These are phyloP conservation scores for Ophioderma brevispina DNA, from an alignment of 35 echinoderm and acorn worm species.

Conservation along the genomic window DNA sequence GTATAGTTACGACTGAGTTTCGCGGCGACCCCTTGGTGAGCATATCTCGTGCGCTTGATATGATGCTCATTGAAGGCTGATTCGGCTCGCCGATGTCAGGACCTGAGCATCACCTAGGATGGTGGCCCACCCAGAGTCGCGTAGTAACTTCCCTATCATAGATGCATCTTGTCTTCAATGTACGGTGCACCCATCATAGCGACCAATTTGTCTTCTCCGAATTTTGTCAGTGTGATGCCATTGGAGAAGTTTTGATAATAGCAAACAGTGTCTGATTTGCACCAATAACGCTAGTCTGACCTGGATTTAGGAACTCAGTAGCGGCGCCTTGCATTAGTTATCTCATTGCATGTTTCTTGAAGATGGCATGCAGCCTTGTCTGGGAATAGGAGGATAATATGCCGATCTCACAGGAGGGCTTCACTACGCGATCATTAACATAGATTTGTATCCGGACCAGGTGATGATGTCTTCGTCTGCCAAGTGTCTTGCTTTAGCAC, in stretches of 20 bases:
- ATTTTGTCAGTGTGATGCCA: neutral
- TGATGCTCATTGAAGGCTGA: slow-evolving; percentile 44
- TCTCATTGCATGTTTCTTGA: slow-evolving; percentile 31
- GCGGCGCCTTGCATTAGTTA: neutral
- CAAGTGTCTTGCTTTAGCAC: slow-evolving; percentile 2
- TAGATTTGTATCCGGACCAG: slow-evolving; percentile 30
- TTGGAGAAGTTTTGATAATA: slow-evolving; percentile 35
- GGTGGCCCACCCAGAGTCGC: too few relatives aligned
- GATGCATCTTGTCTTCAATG: slow-evolving; percentile 45
- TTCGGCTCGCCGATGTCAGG: slow-evolving; percentile 16
- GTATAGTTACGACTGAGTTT: too few relatives aligned
- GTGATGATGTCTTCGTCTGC: slow-evolving; percentile 7
- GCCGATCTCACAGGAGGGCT: neutral
- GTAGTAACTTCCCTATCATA: slow-evolving; percentile 39
- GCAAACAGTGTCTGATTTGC: neutral
- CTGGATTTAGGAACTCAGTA: slow-evolving; percentile 9
- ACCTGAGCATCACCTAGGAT: slow-evolving; percentile 16
- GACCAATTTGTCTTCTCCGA: too few relatives aligned
- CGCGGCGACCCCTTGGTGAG: neutral
- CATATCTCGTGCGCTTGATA: too few relatives aligned
- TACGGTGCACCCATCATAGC: too few relatives aligned
- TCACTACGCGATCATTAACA: neutral
- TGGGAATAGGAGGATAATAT: slow-evolving; percentile 25
- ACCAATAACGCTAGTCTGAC: too few relatives aligned
- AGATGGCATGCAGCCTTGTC: slow-evolving; percentile 24